Conservation (phyloP, 2,888 invertebrate species). For the Polyommatus iphigenia region DNA sequence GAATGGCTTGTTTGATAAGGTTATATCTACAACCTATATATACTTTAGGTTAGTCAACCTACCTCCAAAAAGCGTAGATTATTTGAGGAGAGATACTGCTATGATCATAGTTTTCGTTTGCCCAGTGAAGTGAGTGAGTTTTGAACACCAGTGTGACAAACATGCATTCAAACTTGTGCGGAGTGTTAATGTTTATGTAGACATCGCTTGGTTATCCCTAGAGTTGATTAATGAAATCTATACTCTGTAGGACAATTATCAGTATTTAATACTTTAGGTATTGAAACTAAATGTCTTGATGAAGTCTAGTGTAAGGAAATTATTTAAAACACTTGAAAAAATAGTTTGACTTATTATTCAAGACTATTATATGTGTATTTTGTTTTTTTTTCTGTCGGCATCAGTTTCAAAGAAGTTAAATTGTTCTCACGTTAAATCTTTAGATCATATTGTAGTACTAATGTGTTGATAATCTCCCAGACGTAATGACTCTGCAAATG, state of each 20-base stretch:
- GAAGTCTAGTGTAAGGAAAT: not conserved
- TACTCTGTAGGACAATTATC: conserved; percentile 24
- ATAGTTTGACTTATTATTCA: not conserved
- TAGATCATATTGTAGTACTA: not conserved
- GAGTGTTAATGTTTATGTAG: conserved; percentile 17
- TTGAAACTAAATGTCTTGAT: conserved; percentile 1
- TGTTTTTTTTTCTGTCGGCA: conserved; percentile 9
- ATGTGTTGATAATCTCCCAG: not conserved
- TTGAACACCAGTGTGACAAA: not conserved
- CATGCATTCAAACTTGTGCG: not conserved
- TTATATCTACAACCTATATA: too few species aligned
- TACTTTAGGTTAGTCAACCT: too few species aligned
- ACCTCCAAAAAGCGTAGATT: not conserved
- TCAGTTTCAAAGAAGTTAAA: not conserved
- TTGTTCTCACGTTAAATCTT: not conserved
- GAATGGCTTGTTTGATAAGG: not conserved
- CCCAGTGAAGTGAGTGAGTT: conserved; percentile 8
- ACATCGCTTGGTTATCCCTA: conserved; percentile 4
- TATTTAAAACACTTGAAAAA: not conserved
- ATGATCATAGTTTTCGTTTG: not conserved
- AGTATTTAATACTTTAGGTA: conserved; percentile 20
- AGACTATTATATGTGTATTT: not conserved
- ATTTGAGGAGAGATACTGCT: not conserved
- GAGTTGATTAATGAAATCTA: conserved; percentile 12
- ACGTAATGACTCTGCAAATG: not conserved